Percentiles rank a stretch among this genome's conserved stretches.
phyloP scores from a whole-genome alignment of 53 echinoderm and acorn worm species.

The Stichopus horrens region DNA sequence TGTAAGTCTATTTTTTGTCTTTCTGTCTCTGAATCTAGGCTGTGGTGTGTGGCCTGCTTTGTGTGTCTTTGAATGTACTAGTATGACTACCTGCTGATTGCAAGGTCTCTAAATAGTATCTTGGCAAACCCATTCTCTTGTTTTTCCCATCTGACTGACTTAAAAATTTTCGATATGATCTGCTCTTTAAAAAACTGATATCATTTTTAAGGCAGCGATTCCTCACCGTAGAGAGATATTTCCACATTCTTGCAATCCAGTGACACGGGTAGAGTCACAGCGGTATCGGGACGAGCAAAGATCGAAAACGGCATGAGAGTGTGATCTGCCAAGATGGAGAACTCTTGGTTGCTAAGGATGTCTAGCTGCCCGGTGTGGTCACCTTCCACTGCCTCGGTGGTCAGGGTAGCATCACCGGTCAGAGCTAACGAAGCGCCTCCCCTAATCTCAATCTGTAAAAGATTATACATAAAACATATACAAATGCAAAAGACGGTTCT shows the following conservation, averaged over 20 bases:
- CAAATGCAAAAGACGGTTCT: not conserved
- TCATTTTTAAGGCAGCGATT: too few relatives aligned
- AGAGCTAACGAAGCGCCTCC: constrained; percentile 61
- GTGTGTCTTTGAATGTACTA: too few relatives aligned
- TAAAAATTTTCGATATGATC: too few relatives aligned
- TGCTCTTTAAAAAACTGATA: too few relatives aligned
- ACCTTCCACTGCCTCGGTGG: constrained; percentile 57
- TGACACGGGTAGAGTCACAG: constrained; percentile 59
- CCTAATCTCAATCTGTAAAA: constrained; percentile 53
- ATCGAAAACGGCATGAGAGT: constrained; percentile 73
- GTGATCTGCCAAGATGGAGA: constrained; percentile 49
- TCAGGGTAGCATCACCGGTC: constrained; percentile 19
- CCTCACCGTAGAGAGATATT: constrained; percentile 66
- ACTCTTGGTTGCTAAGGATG: constrained; percentile 54
- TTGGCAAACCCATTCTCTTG: not conserved
- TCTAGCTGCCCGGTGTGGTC: constrained; percentile 74
- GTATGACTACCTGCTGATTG: too few relatives aligned
- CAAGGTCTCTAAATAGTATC: too few relatives aligned
- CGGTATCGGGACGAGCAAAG: constrained; percentile 50
- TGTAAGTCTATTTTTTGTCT: not conserved
- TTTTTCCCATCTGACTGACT: not conserved
- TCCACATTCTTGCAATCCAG: constrained; percentile 84
- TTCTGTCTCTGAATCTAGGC: not conserved
- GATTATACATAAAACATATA: too few relatives aligned
- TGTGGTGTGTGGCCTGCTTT: too few relatives aligned